Evolutionary conservation across 2,113 vertebrate species (phyloP).

Genomic region (Sapayoa aenigma): DNA sequence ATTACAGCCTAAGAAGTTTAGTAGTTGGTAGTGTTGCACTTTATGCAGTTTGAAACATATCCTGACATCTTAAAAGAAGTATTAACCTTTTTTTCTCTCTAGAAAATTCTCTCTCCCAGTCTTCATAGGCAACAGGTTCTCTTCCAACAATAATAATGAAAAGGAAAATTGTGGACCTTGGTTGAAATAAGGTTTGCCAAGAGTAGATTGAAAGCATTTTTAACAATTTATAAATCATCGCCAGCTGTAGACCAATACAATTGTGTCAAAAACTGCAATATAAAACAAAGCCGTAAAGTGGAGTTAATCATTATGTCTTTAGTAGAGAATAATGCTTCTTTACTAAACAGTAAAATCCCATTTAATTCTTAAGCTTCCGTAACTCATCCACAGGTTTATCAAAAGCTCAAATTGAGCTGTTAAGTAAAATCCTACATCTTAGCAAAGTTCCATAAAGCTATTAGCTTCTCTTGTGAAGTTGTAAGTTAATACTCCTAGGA

Average conservation of each 20-base stretch:
- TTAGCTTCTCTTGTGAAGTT: not conserved
- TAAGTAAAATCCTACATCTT: not conserved
- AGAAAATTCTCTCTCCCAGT: not conserved
- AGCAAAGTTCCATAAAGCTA: not conserved
- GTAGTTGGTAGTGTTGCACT: not conserved
- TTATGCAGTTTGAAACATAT: not conserved
- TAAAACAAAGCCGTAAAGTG: not conserved
- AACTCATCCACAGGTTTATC: slow-evolving; percentile 40
- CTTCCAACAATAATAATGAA: not conserved
- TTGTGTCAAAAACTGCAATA: not conserved
- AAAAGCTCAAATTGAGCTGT: not conserved
- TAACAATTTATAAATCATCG: not conserved
- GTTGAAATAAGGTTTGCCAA: not conserved
- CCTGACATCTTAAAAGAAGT: not conserved
- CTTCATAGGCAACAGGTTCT: not conserved
- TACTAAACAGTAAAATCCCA: slow-evolving; percentile 19
- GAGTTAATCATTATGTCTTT: slow-evolving; percentile 20
- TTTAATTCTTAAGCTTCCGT: slow-evolving; percentile 45
- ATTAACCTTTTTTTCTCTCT: not conserved
- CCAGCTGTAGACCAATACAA: not conserved
- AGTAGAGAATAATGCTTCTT: not conserved
- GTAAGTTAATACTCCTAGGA: not conserved
- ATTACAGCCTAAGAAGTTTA: not conserved
- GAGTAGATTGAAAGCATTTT: not conserved
- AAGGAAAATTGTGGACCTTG: not conserved